phyloP scores from a whole-genome alignment of 2,797 vertebrate species.

The Tokudaia muenninki region DNA sequence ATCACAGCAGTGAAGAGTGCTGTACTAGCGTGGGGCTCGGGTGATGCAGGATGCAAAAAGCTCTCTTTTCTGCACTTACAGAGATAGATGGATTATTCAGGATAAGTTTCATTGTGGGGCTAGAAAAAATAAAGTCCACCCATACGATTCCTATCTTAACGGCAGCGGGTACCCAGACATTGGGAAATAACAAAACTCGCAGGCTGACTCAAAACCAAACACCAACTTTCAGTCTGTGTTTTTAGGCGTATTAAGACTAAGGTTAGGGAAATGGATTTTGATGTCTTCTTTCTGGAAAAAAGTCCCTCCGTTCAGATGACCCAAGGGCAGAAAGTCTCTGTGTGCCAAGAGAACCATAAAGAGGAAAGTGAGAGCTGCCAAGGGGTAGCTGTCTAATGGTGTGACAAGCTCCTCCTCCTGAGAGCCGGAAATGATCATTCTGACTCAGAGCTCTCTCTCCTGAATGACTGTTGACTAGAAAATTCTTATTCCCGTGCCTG shows the following conservation, averaged over 20 bases:
- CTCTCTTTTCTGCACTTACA: background rate
- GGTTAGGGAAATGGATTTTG: background rate
- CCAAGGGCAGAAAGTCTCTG: background rate
- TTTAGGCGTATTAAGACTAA: background rate
- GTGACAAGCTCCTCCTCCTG: background rate
- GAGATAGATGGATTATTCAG: background rate
- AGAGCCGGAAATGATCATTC: background rate
- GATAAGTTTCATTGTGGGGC: background rate
- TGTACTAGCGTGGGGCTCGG: background rate
- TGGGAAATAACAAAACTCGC: background rate
- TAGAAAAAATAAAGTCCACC: background rate
- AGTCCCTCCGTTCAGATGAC: background rate
- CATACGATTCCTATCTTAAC: background rate
- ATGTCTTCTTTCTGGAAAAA: background rate
- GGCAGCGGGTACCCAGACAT: background rate
- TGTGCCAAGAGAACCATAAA: background rate
- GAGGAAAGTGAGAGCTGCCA: background rate
- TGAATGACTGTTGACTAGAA: background rate
- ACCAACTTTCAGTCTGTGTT: background rate
- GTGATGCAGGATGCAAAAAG: rapidly evolving
- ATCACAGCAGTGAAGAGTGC: background rate
- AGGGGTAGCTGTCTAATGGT: too few species aligned
- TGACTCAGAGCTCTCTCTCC: background rate
- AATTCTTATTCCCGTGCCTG: background rate
- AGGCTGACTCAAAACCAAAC: background rate